Evolutionary conservation across 2,797 vertebrate species (phyloP).

Genomic region (Hemitrygon akajei): DNA sequence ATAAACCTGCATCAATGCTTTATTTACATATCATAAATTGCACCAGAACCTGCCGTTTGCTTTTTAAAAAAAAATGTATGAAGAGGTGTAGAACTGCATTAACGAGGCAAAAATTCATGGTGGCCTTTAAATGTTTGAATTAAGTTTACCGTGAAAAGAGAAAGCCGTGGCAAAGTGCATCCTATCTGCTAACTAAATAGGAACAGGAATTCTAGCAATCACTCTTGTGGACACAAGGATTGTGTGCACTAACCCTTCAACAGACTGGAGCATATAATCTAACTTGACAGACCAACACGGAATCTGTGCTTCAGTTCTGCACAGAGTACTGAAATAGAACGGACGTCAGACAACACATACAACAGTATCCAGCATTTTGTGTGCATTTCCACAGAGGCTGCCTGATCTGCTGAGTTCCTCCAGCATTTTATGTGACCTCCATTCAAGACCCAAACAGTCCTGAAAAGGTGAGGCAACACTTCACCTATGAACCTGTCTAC

Average conservation of each 20-base stretch:
- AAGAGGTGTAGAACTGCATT: neutral
- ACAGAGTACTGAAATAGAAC: neutral
- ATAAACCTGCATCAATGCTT: neutral
- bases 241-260: neutral
- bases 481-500: no score
- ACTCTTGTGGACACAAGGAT: neutral
- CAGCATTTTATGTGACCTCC: no score
- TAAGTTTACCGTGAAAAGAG: neutral
- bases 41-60: neutral
- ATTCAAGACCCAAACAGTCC: no score
- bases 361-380: no score
- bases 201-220: no score
- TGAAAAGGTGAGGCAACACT: no score
- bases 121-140: neutral
- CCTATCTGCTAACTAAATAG: neutral
- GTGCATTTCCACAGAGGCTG: no score
- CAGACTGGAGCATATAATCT: neutral
- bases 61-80: neutral
- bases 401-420: no score
- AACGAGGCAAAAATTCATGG: neutral
- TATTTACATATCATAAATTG: neutral
- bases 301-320: neutral
- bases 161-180: neutral
- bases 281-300: neutral
- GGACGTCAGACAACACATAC: no score